Conservation (phyloP, 2,888 invertebrate species). For the Margaritifera margaritifera region DNA sequence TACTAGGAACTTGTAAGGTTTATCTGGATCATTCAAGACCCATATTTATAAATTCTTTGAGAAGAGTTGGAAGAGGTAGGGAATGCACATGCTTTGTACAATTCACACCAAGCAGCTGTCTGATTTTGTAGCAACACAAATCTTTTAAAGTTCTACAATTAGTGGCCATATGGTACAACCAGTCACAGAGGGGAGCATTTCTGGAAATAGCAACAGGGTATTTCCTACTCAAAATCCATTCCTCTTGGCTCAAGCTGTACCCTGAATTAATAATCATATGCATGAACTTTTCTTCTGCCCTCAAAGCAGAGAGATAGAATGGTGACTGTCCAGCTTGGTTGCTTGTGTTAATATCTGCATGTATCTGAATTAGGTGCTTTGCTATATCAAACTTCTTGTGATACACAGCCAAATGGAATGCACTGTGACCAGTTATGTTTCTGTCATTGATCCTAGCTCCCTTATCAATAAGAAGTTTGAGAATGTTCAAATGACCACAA, state of each 20-base stretch:
- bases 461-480: conserved; percentile 44
- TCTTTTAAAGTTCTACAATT: conserved; percentile 41
- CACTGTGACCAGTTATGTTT: conserved; percentile 57
- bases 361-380: conserved; percentile 52
- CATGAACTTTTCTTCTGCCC: conserved; percentile 45
- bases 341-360: conserved; percentile 53
- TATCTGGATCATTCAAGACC: too few species aligned
- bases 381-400: conserved; percentile 55
- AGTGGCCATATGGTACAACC: conserved; percentile 31
- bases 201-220: conserved; percentile 40
- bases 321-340: conserved; percentile 49
- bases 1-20: too few species aligned
- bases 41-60: conserved; percentile 22
- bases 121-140: conserved; percentile 34
- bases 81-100: conserved; percentile 9
- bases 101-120: conserved; percentile 17
- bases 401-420: conserved; percentile 61
- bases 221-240: conserved; percentile 44
- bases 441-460: conserved; percentile 46
- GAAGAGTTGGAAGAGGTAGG: conserved; percentile 21
- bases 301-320: conserved; percentile 53
- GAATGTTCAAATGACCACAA: conserved; percentile 50
- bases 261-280: conserved; percentile 53
- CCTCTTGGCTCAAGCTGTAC: conserved; percentile 49
- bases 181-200: conserved; percentile 29